Base-by-base conservation (phyloP, 2,113 vertebrate species). In the Pampusana beccarii region DNA sequence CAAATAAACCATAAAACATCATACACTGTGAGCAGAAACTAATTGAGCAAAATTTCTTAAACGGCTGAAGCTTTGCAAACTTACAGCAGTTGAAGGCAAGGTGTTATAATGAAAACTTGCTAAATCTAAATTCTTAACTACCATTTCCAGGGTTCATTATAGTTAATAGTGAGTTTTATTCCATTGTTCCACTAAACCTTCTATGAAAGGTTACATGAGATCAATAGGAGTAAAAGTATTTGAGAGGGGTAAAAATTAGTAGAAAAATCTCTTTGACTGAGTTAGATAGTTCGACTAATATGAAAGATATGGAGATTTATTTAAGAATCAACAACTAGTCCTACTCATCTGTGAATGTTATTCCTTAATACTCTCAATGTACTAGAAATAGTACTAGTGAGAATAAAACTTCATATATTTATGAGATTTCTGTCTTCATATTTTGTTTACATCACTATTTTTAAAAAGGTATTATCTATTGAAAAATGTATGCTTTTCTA, bases 401-500 rank as follows among this genome's bases (percentile, higher is more conserved):
- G 42, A 64, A 36, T 36, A 73, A 64, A 94, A 16, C 40, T 34
- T 54, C 9, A 17, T 31, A 16, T 18, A 8, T 65, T 82, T 51
- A 16, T 40, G 24, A 86, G 8, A 77, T 56, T 82, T 26, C 5
- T 16, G 28, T n/a, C 10, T 65, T 74, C 25, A 24, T 58, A 84
- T 86, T 81, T 96, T 93, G 24, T 64, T 78, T 96, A 70, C 10
- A 69, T 61, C 6, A 4, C 25, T 57, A 58, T n/a, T 71, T 81
- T 54, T 42, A 71, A 84, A 50, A 51, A 53, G 16, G 29, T 70
- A 51, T 86, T 92, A 74, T 44, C 62, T 79, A 88, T 67, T 80
- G 75, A 95, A 86, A 97, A 97, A 95, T 64, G 36, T 82, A 88
- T 74, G 67, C 88, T 94, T 95, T 91, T 86, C 86, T 89, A 93